Evolutionary conservation across 1,140 invertebrate genomes (phyloP).

Genomic region (Acromyrmex heyeri): DNA sequence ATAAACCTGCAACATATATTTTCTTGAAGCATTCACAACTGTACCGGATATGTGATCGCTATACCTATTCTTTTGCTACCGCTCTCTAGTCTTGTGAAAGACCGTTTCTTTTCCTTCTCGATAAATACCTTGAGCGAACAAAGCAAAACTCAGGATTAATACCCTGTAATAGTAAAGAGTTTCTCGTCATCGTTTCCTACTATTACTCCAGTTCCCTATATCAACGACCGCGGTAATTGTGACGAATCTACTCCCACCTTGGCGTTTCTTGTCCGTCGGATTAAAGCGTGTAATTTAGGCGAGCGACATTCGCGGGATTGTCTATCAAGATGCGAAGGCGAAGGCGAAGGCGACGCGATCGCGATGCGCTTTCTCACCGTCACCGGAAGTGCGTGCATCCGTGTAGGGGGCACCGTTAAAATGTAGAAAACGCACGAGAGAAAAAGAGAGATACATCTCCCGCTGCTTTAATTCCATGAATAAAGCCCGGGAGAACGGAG

Average conservation of each 20-base stretch:
- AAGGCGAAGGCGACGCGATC: conserved; percentile 61
- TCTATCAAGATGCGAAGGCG: conserved; percentile 66
- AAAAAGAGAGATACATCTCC: conserved; percentile 80
- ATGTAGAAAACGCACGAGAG: conserved; percentile 70
- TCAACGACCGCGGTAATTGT: conserved; percentile 76
- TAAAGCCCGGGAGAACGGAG: conserved; percentile 76
- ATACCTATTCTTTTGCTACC: conserved; percentile 10
- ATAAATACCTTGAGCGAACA: conserved; percentile 50
- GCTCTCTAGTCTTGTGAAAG: conserved; percentile 26
- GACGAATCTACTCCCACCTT: conserved; percentile 66
- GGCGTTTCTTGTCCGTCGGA: conserved; percentile 29
- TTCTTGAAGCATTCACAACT: background rate
- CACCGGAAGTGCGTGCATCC: conserved; percentile 68
- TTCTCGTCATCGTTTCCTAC: conserved; percentile 69
- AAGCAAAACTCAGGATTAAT: conserved; percentile 65
- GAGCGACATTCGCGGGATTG: conserved; percentile 73
- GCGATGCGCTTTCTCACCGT: conserved; percentile 72
- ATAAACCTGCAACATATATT: background rate
- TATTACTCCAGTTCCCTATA: conserved; percentile 72
- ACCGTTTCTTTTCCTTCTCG: conserved; percentile 24
- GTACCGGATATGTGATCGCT: conserved; percentile 13
- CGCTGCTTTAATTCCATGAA: conserved; percentile 82
- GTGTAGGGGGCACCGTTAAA: conserved; percentile 80
- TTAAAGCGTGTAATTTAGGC: conserved; percentile 75
- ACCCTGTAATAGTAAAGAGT: conserved; percentile 72